Evolutionary conservation across 2,888 invertebrate genomes (phyloP).

Genomic region (Rotaria macrura): DNA sequence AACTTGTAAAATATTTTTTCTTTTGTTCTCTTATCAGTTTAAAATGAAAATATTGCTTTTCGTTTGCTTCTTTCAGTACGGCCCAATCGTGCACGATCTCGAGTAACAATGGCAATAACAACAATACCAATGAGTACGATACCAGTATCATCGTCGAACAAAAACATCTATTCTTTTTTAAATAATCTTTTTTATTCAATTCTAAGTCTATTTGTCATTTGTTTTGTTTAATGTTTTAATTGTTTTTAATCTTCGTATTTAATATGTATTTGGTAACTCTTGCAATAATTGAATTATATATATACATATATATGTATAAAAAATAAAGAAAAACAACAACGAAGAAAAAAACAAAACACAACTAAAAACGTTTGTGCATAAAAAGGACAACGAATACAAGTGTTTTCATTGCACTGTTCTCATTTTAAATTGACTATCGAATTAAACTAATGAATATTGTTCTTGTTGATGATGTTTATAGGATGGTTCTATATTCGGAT

Average conservation of each 20-base stretch:
- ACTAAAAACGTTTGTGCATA: not conserved
- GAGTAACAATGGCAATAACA: not conserved
- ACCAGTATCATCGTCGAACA: not conserved
- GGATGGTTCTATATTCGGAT: not conserved
- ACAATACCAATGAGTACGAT: not conserved
- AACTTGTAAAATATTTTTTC: not conserved
- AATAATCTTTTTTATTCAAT: not conserved
- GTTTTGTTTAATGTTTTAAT: not conserved
- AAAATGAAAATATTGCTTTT: not conserved
- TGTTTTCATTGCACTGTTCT: not conserved
- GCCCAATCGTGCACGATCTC: not conserved
- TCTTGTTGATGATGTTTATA: not conserved
- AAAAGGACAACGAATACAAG: too few species aligned
- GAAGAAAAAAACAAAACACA: not conserved
- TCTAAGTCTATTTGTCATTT: not conserved
- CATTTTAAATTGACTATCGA: not conserved
- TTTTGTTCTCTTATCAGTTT: not conserved
- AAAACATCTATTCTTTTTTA: not conserved
- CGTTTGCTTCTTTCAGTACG: not conserved
- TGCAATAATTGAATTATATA: not conserved
- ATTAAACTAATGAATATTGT: conserved; percentile 15
- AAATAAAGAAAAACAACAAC: not conserved
- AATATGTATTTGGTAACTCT: not conserved
- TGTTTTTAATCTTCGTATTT: not conserved
- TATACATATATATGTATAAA: too few species aligned